Conservation (phyloP, 2,797 vertebrate genomes). For the Lutra lutra region DNA sequence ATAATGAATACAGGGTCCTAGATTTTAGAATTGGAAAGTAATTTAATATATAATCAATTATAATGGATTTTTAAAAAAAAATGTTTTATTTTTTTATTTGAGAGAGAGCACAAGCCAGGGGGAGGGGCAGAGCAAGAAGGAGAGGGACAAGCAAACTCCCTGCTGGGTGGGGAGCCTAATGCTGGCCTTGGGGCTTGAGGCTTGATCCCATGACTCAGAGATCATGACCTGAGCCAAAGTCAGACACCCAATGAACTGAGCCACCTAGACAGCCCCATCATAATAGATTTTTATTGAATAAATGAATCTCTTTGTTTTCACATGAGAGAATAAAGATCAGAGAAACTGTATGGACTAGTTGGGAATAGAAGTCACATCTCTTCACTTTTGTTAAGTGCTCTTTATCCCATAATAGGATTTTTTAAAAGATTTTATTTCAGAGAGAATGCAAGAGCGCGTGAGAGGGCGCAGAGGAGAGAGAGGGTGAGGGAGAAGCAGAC, state of each 20-base stretch:
- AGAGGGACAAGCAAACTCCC: background rate
- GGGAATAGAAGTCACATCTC: background rate
- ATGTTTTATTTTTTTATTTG: background rate
- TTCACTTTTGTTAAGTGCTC: conserved; percentile 30
- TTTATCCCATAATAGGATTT: conserved; percentile 9
- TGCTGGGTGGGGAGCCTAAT: background rate
- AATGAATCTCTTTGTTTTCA: conserved; percentile 47
- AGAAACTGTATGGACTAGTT: conserved; percentile 20
- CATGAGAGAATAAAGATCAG: conserved; percentile 30
- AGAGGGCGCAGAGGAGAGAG: too few species aligned
- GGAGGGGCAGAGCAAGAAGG: background rate
- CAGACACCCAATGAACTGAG: background rate
- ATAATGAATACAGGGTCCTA: conserved; percentile 5
- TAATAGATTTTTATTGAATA: conserved; percentile 51
- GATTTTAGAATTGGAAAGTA: conserved; percentile 58
- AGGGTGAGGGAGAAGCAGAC: background rate
- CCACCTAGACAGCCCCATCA: background rate
- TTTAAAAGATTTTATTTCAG: too few species aligned
- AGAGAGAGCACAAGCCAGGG: background rate
- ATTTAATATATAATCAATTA: conserved; percentile 24
- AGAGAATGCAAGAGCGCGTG: background rate
- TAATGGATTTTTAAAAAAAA: background rate
- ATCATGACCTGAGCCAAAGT: background rate
- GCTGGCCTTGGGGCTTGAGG: background rate
- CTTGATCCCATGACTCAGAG: background rate